phyloP scores from a whole-genome alignment of 2,888 invertebrate species.

The Oegoconia quadripuncta region DNA sequence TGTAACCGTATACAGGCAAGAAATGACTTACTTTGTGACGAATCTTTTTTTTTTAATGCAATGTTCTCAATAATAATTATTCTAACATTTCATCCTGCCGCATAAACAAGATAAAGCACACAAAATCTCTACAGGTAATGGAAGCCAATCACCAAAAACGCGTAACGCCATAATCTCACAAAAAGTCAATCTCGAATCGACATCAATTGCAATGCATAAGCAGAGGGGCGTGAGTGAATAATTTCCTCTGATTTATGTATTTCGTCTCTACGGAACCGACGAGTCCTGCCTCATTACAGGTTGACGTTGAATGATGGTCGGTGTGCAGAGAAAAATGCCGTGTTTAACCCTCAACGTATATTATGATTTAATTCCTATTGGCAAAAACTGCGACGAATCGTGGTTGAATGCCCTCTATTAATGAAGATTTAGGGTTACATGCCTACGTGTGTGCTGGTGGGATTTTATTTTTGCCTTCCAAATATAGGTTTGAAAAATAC shows the following conservation, averaged over 20 bases:
- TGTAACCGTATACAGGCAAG: no score
- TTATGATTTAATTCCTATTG: slow-evolving; percentile 61
- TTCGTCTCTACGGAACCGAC: slow-evolving; percentile 43
- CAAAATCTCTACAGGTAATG: no score
- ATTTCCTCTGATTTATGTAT: slow-evolving; percentile 59
- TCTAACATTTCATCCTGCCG: no score
- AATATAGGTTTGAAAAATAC: neutral
- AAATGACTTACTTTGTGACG: no score
- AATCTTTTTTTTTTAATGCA: no score
- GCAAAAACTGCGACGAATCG: slow-evolving; percentile 40
- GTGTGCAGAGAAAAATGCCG: slow-evolving; percentile 54
- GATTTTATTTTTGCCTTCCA: neutral
- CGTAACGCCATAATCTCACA: slow-evolving; percentile 15
- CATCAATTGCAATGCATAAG: slow-evolving; percentile 43
- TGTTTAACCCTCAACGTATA: slow-evolving; percentile 56
- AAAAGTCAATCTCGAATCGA: slow-evolving; percentile 30
- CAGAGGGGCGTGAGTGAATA: slow-evolving; percentile 60
- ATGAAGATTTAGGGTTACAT: slow-evolving; percentile 18
- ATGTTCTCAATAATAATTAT: no score
- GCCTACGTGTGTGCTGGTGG: slow-evolving; percentile 2
- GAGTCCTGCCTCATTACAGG: slow-evolving; percentile 62
- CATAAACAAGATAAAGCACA: no score
- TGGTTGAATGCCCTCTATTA: slow-evolving; percentile 29
- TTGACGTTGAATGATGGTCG: slow-evolving; percentile 69
- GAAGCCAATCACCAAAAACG: slow-evolving; percentile 9